A percentile compares a stretch with the other conserved stretches of the same genome.
phyloP scores from a whole-genome alignment of 2,113 vertebrate species.

The Baryphthengus martii region DNA sequence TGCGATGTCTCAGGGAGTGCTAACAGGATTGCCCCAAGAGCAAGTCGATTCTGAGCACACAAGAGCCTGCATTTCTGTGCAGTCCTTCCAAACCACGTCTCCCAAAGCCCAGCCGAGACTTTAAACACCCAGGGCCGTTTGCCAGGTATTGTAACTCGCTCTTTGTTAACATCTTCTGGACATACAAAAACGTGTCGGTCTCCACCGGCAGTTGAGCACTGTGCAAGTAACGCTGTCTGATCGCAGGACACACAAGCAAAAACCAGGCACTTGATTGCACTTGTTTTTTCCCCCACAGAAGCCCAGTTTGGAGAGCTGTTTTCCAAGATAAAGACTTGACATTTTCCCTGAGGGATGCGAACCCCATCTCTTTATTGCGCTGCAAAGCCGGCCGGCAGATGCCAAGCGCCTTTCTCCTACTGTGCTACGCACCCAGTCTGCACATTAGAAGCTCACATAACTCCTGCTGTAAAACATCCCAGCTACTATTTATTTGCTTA shows the following conservation, averaged over 20 bases:
- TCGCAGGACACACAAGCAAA: background rate
- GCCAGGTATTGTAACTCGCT: background rate
- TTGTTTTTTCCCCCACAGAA: background rate
- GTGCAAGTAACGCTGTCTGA: background rate
- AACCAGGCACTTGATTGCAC: background rate
- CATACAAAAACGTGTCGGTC: rapidly evolving
- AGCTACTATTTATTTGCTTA: background rate
- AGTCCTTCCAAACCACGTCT: background rate
- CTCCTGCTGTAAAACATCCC: background rate
- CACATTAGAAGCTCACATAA: background rate
- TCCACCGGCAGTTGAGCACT: background rate
- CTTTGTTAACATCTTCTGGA: background rate
- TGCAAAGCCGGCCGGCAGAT: background rate
- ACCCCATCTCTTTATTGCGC: background rate
- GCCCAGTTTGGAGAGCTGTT: background rate
- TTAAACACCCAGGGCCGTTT: background rate
- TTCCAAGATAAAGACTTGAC: background rate
- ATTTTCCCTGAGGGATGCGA: background rate
- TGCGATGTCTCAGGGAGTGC: rapidly evolving
- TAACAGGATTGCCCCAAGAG: background rate
- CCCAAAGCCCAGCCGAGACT: background rate
- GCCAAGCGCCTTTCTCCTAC: background rate
- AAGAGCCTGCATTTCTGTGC: background rate
- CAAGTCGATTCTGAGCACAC: rapidly evolving
- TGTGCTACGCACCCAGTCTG: background rate